Evolutionary conservation across 2,888 invertebrate species (phyloP).

Genomic region (Trichopria drosophilae): DNA sequence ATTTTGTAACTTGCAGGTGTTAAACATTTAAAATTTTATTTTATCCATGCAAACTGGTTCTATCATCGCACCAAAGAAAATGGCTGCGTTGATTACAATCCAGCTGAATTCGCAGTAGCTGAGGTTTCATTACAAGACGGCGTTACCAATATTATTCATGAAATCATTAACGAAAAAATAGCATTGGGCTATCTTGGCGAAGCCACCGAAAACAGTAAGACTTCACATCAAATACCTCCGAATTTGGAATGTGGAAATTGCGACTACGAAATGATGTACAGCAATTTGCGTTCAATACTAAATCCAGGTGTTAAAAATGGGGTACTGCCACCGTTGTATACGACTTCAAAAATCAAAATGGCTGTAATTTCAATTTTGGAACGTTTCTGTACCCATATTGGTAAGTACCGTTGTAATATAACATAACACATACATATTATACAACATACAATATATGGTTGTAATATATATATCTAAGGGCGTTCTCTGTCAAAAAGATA

Average conservation of each 20-base stretch:
- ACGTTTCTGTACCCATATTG: no score
- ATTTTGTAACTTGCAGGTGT: constrained; percentile 38
- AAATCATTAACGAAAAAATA: constrained; percentile 55
- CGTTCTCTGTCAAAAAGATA: no score
- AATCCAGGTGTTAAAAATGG: constrained; percentile 32
- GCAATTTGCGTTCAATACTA: constrained; percentile 56
- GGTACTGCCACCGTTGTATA: constrained; percentile 58
- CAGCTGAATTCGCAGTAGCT: constrained; percentile 62
- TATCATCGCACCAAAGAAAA: constrained; percentile 39
- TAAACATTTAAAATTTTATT: constrained; percentile 43
- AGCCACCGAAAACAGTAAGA: constrained; percentile 56
- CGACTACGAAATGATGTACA: constrained; percentile 53
- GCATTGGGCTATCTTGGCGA: constrained; percentile 58
- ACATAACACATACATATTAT: no score
- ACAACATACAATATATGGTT: no score
- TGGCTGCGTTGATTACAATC: constrained; percentile 51
- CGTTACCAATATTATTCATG: constrained; percentile 48
- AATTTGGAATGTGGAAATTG: constrained; percentile 46
- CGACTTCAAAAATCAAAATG: no score
- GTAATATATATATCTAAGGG: no score
- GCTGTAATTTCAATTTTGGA: no score
- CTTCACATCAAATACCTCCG: constrained; percentile 60
- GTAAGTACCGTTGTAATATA: no score
- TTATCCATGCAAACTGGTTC: constrained; percentile 55
- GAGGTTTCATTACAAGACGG: constrained; percentile 60